Conservation (phyloP, 1,140 invertebrate species). For the Ephestia elutella region DNA sequence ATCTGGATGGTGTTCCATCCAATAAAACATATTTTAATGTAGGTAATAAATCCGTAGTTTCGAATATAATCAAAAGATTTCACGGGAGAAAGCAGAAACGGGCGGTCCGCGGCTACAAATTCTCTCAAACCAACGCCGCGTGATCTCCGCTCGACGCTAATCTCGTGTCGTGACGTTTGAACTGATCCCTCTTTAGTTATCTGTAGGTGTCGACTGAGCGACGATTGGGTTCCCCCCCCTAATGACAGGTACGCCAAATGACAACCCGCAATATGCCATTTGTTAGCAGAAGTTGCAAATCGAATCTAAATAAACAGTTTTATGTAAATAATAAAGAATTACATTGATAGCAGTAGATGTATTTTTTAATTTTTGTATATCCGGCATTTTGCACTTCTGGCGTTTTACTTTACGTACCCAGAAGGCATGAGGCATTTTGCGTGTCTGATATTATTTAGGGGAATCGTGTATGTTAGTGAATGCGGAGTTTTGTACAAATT, state of each 20-base stretch:
- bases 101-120: too few species aligned
- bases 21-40: too few species aligned
- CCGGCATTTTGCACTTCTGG: not conserved
- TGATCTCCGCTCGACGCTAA: not conserved
- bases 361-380: not conserved
- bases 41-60: too few species aligned
- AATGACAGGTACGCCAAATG: not conserved
- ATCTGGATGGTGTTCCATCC: too few species aligned
- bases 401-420: constrained; percentile 20
- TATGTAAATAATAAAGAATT: not conserved
- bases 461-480: constrained; percentile 49
- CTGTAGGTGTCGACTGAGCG: not conserved
- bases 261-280: not conserved
- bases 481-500: constrained; percentile 63
- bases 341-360: not conserved
- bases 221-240: not conserved
- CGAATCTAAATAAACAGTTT: not conserved
- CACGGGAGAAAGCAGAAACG: too few species aligned
- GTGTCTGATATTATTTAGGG: constrained; percentile 13
- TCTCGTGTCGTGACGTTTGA: not conserved
- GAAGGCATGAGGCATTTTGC: constrained; percentile 13
- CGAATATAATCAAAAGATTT: too few species aligned
- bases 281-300: not conserved
- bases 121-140: too few species aligned
- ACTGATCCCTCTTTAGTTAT: not conserved